Evolutionary conservation across 2,888 invertebrate species (phyloP).

Genomic region (Sinelater perroti): DNA sequence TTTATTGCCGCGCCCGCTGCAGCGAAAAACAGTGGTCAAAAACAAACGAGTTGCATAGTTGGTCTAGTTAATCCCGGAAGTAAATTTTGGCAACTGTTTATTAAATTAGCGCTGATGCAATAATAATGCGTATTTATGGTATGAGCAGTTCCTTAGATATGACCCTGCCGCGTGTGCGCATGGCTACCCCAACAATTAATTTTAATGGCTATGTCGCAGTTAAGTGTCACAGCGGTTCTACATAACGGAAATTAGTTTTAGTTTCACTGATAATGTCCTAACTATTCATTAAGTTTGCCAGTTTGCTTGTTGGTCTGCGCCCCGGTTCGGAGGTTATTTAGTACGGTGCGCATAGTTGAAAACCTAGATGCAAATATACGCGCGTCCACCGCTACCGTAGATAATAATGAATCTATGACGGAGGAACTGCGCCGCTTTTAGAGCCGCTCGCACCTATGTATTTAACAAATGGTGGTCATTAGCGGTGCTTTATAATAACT

Average conservation of each 20-base stretch:
- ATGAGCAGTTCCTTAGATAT: slow-evolving; percentile 30
- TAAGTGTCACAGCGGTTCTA: slow-evolving; percentile 43
- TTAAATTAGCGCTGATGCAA: slow-evolving; percentile 16
- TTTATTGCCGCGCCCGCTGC: slow-evolving; percentile 1
- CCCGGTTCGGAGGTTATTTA: slow-evolving; percentile 49
- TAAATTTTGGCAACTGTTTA: slow-evolving; percentile 24
- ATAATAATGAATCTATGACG: slow-evolving; percentile 19
- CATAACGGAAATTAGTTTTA: slow-evolving; percentile 52
- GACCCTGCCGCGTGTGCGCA: slow-evolving; percentile 31
- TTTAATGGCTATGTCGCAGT: slow-evolving; percentile 45
- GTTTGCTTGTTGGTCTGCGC: slow-evolving; percentile 47
- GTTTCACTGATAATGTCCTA: slow-evolving; percentile 51
- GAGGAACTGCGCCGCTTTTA: slow-evolving; percentile 12
- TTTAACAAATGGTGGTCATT: slow-evolving; percentile 6
- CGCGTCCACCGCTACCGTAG: slow-evolving; percentile 45
- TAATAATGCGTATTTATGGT: slow-evolving; percentile 26
- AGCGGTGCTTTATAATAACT: background rate
- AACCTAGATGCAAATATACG: slow-evolving; percentile 50
- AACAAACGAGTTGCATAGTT: background rate
- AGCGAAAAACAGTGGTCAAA: slow-evolving; percentile 5
- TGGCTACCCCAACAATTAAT: slow-evolving; percentile 43
- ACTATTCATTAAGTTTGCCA: slow-evolving; percentile 53
- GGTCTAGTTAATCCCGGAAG: slow-evolving; percentile 12
- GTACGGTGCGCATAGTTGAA: slow-evolving; percentile 43
- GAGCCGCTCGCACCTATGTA: slow-evolving; percentile 3